Evolutionary conservation across 1,140 invertebrate genomes (phyloP).

Genomic region (Drosophila lini): DNA sequence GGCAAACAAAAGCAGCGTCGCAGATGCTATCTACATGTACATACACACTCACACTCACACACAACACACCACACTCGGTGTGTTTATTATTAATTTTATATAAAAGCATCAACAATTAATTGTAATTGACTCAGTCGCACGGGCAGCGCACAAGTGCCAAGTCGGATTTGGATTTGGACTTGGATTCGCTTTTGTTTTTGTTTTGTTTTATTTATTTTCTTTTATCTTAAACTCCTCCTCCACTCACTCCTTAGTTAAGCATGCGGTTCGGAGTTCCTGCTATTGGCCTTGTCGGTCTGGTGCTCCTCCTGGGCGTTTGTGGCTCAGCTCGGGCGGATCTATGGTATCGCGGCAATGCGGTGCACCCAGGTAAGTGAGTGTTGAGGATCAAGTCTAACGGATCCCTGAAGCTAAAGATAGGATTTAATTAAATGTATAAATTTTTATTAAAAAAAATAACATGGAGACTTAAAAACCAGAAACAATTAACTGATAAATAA

Average conservation of each 20-base stretch:
- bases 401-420: too few relatives aligned
- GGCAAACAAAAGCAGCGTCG: slow-evolving; percentile 63
- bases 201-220: neutral
- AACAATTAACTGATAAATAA: too few relatives aligned
- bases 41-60: slow-evolving; percentile 13
- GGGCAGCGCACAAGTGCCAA: slow-evolving; percentile 52
- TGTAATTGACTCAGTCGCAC: slow-evolving; percentile 78
- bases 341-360: slow-evolving; percentile 71
- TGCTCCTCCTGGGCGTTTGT: slow-evolving; percentile 46
- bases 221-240: neutral
- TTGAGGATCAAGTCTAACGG: neutral
- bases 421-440: too few relatives aligned
- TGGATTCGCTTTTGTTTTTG: slow-evolving; percentile 1
- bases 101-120: slow-evolving; percentile 84
- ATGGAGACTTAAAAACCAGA: too few relatives aligned
- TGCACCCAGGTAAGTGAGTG: slow-evolving; percentile 64
- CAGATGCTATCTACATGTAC: slow-evolving; percentile 44
- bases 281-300: slow-evolving; percentile 6
- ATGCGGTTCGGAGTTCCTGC: slow-evolving; percentile 14
- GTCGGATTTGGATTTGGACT: slow-evolving; percentile 41
- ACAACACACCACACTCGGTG: slow-evolving; percentile 1
- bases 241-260: neutral
- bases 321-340: slow-evolving; percentile 46
- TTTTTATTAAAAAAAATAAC: too few relatives aligned
- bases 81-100: slow-evolving; percentile 83